Percentiles rank a stretch among this genome's conserved stretches.
phyloP scores from a whole-genome alignment of 2,888 invertebrate genomes.

The Salticus scenicus region DNA sequence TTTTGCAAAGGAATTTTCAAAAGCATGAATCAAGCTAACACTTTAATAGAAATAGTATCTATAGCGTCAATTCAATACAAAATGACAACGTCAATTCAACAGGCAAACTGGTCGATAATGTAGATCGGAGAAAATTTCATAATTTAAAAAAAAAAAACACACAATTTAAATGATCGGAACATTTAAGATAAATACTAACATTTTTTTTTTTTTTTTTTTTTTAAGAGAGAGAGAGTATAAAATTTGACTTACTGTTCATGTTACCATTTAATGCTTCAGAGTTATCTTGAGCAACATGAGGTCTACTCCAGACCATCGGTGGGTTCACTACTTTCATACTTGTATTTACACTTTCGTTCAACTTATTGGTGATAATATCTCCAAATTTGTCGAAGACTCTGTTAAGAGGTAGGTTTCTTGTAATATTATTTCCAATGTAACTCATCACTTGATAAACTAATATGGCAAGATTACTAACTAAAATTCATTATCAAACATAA shows the following conservation, averaged over 20 bases:
- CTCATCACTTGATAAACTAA: slow-evolving; percentile 49
- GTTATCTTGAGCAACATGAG: slow-evolving; percentile 43
- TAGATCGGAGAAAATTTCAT: no score
- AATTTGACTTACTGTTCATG: slow-evolving; percentile 56
- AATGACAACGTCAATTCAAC: no score
- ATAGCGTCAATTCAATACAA: no score
- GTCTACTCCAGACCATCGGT: slow-evolving; percentile 61
- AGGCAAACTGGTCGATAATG: no score
- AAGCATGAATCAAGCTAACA: no score
- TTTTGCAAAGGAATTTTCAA: no score
- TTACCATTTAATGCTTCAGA: slow-evolving; percentile 61
- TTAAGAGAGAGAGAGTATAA: no score
- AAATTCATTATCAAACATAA: background rate
- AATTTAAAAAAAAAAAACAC: no score
- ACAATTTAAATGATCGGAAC: background rate
- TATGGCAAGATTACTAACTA: background rate
- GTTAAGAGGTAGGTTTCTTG: slow-evolving; percentile 57
- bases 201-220: no score
- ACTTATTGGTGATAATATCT: slow-evolving; percentile 46
- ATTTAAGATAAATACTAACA: background rate
- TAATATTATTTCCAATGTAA: slow-evolving; percentile 42
- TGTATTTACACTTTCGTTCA: slow-evolving; percentile 51
- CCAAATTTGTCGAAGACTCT: slow-evolving; percentile 63
- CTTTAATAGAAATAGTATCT: no score
- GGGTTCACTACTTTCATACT: slow-evolving; percentile 62